These are phyloP conservation scores for Ictalurus furcatus DNA, from an alignment of 2,113 vertebrate species.

Conservation along the genomic window DNA sequence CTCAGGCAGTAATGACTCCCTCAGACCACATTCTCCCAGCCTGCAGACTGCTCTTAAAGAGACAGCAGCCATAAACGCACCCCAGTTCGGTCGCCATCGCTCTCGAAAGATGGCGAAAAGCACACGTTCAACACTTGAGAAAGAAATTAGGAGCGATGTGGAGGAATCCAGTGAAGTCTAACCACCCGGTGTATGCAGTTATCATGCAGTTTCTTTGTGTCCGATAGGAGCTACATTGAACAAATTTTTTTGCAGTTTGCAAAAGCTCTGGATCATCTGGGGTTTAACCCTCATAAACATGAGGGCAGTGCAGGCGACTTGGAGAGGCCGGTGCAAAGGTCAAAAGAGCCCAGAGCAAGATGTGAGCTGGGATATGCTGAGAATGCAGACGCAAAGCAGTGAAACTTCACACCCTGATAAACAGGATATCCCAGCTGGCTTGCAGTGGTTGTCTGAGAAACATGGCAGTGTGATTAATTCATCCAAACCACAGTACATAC, in stretches of 20 bases:
- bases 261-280: constrained; percentile 39
- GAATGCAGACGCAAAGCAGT: constrained; percentile 25
- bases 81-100: constrained; percentile 6
- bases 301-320: constrained; percentile 23
- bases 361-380: constrained; percentile 1
- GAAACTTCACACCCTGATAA: constrained; percentile 43
- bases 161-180: neutral
- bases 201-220: neutral
- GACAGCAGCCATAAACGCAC: neutral
- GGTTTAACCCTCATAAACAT: constrained; percentile 47
- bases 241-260: neutral
- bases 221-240: neutral
- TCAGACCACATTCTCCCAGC: constrained; percentile 55
- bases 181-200: neutral
- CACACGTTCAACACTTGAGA: too few relatives aligned
- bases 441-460: constrained; percentile 22
- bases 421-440: constrained; percentile 39
- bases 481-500: neutral
- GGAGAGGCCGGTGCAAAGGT: constrained; percentile 1
- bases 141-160: neutral
- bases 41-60: constrained; percentile 55
- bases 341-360: constrained; percentile 29
- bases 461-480: neutral
- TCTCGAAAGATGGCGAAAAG: neutral
- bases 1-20: constrained; percentile 55